Conservation (phyloP, 2,797 vertebrate species). For the Lagothrix lagotricha region DNA sequence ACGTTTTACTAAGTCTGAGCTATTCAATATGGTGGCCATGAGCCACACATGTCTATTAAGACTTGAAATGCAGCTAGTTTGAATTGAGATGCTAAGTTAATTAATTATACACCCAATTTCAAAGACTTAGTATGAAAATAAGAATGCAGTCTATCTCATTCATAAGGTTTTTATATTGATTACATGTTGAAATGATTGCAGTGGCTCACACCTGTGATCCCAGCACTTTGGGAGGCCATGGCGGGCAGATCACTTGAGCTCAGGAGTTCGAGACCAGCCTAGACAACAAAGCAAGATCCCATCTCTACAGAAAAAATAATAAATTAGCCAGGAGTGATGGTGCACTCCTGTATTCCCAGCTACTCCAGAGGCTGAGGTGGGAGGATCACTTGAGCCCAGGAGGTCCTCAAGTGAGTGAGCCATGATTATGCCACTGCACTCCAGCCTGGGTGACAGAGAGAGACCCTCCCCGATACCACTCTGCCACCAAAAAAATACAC, state of each 20-base stretch:
- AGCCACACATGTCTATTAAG: neutral
- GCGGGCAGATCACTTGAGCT: neutral
- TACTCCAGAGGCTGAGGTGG: neutral
- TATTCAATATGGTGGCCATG: neutral
- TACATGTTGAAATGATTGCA: slow-evolving; percentile 12
- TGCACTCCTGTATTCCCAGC: neutral
- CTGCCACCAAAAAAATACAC: neutral
- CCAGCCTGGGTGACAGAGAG: neutral
- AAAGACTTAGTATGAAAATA: neutral
- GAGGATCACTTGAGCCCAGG: neutral
- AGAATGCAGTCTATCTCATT: neutral
- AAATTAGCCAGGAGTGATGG: neutral
- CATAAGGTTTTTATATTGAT: neutral
- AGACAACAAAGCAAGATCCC: neutral
- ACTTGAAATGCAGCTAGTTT: neutral
- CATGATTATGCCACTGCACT: neutral
- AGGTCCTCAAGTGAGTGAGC: neutral
- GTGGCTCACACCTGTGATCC: neutral
- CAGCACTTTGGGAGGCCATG: neutral
- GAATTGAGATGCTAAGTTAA: neutral
- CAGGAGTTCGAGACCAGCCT: neutral
- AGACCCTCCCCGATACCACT: neutral
- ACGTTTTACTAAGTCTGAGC: neutral
- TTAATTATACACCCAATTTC: neutral
- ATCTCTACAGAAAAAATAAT: neutral